Base-by-base conservation (phyloP, 2,888 invertebrate species). In the Lottia gigantea region DNA sequence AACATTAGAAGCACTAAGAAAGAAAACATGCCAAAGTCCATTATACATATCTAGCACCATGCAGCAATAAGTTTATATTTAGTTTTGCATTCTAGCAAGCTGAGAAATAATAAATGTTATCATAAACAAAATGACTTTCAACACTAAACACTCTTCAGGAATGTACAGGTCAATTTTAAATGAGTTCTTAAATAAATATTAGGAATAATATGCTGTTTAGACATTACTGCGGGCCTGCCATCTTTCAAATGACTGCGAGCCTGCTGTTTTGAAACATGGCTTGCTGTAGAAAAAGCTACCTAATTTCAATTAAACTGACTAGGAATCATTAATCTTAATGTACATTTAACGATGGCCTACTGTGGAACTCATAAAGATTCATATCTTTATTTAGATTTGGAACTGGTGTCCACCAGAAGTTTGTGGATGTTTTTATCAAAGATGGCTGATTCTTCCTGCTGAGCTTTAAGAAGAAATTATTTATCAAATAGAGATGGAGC, bases 311-410 rank as follows among this genome's bases (percentile, higher is more conserved):
- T 55, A 55, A 23, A 55, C 19, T 40, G 55, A 23, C 19, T 55
- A 55, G 55, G 23, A 55, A 55, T 55, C 55, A 55, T 55, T 55
- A 55, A 55, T 55, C 55, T 55, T 55, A 55, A 55, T 55, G 55
- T 55, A 55, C 11, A 23, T 55, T 55, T 55, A 55, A 55, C 23
- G 55, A 55, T 19, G 23, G 19, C 55, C 23, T 55, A 55, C 55
- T 55, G 55, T 55, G 55, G 55, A 55, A 23, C 55, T 55, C 55
- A 23, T 23, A 55, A 55, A 55, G 55, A 55, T 55, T 23, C 55
- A 55, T 55, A 55, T 55, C 55, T 55, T 19, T 55, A 55, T 55
- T 55, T 55, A 23, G 19, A 55, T 19, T 55, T 55, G 23, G 12
- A 55, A 55, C 19, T 23, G 55, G 23, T 40, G 40, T 23, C 55